A percentile compares a stretch with the other conserved stretches of the same genome.
Conservation (phyloP, 64 coral and sea anemone genomes). For the Orbicella faveolata region DNA sequence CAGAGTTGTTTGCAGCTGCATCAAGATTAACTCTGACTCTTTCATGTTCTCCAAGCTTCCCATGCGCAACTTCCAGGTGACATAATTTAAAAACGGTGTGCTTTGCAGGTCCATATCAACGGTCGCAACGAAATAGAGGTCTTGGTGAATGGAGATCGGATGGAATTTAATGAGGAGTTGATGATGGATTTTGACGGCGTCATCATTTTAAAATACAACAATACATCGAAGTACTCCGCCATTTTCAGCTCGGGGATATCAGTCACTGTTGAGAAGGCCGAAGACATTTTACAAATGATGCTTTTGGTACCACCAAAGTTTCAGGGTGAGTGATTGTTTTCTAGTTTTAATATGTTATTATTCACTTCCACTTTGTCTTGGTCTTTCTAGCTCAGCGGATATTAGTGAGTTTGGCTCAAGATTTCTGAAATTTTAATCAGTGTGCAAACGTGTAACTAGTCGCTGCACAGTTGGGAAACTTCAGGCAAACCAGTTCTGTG, state of each 20-base stretch:
- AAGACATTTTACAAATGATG: conserved; percentile 45
- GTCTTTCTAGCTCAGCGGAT: too few relatives aligned
- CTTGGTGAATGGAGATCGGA: conserved; percentile 35
- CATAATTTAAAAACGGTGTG: too few relatives aligned
- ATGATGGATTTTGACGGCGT: conserved; percentile 32
- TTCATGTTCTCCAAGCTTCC: too few relatives aligned
- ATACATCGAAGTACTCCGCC: conserved; percentile 42
- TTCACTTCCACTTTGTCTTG: too few relatives aligned
- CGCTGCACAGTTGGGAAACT: too few relatives aligned
- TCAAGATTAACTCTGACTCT: too few relatives aligned
- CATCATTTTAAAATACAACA: conserved; percentile 25
- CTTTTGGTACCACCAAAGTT: conserved; percentile 28
- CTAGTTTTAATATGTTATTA: neutral
- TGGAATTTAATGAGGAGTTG: conserved; percentile 42
- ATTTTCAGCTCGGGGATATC: conserved; percentile 53
- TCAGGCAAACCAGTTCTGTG: too few relatives aligned
- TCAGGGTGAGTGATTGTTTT: neutral
- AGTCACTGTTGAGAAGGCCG: conserved; percentile 25
- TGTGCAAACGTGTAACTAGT: too few relatives aligned
- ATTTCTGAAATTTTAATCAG: too few relatives aligned
- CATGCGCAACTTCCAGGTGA: neutral
- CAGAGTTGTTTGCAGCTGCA: too few relatives aligned
- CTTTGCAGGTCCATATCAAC: conserved; percentile 40
- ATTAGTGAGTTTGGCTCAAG: too few relatives aligned
- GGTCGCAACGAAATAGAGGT: conserved; percentile 30